Percentiles rank a stretch among this genome's conserved stretches.
Conservation (phyloP, 2,888 invertebrate genomes). For the Drosophila lacicola region DNA sequence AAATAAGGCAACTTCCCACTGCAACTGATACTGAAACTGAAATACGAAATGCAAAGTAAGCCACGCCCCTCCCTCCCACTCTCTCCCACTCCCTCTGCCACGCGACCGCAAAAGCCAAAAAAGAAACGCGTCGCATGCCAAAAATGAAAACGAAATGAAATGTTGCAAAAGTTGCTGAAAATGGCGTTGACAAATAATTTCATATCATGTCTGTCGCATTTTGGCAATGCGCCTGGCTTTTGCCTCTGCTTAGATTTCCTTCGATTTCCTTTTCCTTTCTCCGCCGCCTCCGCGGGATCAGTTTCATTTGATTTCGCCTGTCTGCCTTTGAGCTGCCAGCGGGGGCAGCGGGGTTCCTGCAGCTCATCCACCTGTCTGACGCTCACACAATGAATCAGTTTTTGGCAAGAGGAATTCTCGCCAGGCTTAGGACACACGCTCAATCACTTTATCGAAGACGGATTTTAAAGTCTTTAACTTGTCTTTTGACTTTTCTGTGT, state of each 20-base stretch:
- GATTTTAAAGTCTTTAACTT: conserved; percentile 77
- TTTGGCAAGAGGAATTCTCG: conserved; percentile 62
- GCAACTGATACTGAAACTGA: conserved; percentile 45
- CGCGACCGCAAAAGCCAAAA: conserved; percentile 16
- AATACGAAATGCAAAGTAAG: conserved; percentile 53
- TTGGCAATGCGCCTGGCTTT: conserved; percentile 48
- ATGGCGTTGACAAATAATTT: conserved; percentile 80
- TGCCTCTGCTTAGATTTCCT: conserved; percentile 47
- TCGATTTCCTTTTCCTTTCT: conserved; percentile 31
- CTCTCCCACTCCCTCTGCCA: background rate
- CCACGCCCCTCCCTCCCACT: background rate
- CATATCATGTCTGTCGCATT: conserved; percentile 71
- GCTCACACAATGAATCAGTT: conserved; percentile 39
- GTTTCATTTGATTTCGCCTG: conserved; percentile 57
- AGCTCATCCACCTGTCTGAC: conserved; percentile 61
- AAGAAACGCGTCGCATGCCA: conserved; percentile 49
- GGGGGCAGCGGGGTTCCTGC: background rate
- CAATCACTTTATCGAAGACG: conserved; percentile 72
- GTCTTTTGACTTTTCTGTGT: conserved; percentile 69
- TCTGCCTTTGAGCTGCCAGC: conserved; percentile 30
- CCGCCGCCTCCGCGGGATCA: conserved; percentile 5
- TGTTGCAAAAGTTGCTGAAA: conserved; percentile 77
- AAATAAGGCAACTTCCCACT: conserved; percentile 20
- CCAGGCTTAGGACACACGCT: conserved; percentile 57
- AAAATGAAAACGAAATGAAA: conserved; percentile 75